Percentiles rank a stretch among this genome's conserved stretches.
Evolutionary conservation across 92 coral and sea anemone genomes (phyloP).

Genomic region (Galaxea fascicularis): DNA sequence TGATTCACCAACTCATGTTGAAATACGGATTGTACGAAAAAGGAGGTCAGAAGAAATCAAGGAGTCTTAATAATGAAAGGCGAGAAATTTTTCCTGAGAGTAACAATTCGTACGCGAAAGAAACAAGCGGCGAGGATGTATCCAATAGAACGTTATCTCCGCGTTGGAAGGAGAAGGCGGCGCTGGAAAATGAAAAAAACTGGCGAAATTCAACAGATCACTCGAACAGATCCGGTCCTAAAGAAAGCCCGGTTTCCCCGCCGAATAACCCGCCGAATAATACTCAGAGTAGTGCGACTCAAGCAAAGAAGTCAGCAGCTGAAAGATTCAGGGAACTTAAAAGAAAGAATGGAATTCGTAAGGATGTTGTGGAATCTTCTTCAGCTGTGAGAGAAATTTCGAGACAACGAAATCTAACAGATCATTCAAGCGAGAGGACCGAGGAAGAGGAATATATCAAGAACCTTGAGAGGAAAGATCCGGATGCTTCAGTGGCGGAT

Average conservation of each 20-base stretch:
- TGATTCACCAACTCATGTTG: conserved; percentile 89
- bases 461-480: neutral
- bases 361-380: neutral
- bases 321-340: conserved; percentile 38
- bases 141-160: conserved; percentile 9
- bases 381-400: neutral
- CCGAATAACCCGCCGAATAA: neutral
- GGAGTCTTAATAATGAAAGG: neutral
- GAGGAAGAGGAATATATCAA: neutral
- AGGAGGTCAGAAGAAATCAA: conserved; percentile 3
- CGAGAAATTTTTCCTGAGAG: too few relatives aligned
- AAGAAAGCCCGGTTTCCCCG: neutral
- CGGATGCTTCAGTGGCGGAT: conserved; percentile 4
- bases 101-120: neutral
- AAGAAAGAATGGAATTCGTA: conserved; percentile 23
- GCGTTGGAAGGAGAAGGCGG: neutral
- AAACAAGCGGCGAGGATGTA: neutral
- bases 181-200: conserved; percentile 4
- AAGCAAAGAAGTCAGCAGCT: conserved; percentile 28
- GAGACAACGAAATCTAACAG: neutral
- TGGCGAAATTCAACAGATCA: conserved; percentile 13
- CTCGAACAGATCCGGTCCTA: neutral
- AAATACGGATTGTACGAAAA: conserved; percentile 91
- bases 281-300: neutral
- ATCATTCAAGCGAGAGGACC: neutral